phyloP scores from a whole-genome alignment of 92 coral and sea anemone species.

The Scolanthus callimorphus region DNA sequence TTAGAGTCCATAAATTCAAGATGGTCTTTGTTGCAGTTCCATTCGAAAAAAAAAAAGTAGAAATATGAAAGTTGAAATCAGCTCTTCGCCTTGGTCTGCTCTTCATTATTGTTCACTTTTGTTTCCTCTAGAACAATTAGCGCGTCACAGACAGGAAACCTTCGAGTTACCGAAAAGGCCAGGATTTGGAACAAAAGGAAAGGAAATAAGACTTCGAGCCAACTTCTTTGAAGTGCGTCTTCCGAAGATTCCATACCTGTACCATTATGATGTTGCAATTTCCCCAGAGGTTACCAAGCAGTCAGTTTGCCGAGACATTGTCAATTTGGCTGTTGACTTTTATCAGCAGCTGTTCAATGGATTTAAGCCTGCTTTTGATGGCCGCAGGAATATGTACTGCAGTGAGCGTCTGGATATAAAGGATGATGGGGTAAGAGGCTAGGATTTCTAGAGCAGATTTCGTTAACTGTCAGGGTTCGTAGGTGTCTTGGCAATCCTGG shows the following conservation, averaged over 20 bases:
- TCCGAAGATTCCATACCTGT: conserved; percentile 84
- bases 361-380: conserved; percentile 92
- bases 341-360: conserved; percentile 76
- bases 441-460: too few species aligned
- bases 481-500: too few species aligned
- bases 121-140: too few species aligned
- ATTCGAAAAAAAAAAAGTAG: too few species aligned
- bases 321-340: conserved; percentile 78
- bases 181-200: conserved; percentile 67
- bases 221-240: conserved; percentile 76
- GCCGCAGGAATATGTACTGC: conserved; percentile 87
- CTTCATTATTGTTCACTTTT: too few species aligned
- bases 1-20: too few species aligned
- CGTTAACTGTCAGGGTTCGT: too few species aligned
- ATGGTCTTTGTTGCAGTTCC: too few species aligned
- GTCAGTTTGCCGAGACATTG: conserved; percentile 74
- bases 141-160: too few species aligned
- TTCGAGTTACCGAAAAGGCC: conserved; percentile 85
- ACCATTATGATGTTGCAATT: conserved; percentile 80
- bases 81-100: too few species aligned
- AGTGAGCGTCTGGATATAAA: conserved; percentile 57
- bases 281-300: conserved; percentile 84
- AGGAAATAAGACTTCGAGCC: conserved; percentile 71
- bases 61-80: too few species aligned
- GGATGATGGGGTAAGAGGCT: too few species aligned